phyloP scores from a whole-genome alignment of 2,888 invertebrate species.

The Leptopilina syphax region DNA sequence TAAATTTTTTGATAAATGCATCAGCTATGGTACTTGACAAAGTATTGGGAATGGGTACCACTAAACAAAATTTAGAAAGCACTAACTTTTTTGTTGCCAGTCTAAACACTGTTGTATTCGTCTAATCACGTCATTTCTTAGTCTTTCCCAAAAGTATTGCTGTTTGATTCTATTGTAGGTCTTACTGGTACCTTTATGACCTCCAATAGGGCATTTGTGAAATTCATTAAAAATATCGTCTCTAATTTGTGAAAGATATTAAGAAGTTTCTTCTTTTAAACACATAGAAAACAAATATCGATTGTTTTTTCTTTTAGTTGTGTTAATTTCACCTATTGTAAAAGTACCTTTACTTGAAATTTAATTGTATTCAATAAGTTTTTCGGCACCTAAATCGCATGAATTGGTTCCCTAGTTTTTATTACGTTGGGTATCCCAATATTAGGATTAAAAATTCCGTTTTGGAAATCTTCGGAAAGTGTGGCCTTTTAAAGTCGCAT shows the following conservation, averaged over 20 bases:
- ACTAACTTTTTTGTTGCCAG: conserved; percentile 53
- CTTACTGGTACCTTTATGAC: conserved; percentile 31
- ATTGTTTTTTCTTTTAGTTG: too few relatives aligned
- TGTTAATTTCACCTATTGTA: too few relatives aligned
- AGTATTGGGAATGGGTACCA: not conserved
- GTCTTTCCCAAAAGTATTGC: conserved; percentile 48
- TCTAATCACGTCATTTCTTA: conserved; percentile 48
- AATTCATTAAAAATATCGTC: conserved; percentile 42
- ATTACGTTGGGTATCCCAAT: too few relatives aligned
- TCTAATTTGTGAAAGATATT: not conserved
- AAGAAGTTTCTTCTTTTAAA: too few relatives aligned
- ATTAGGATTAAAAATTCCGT: too few relatives aligned
- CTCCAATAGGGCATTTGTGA: conserved; percentile 46
- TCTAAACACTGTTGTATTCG: conserved; percentile 45
- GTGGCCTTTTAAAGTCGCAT: too few relatives aligned
- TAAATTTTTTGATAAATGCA: conserved; percentile 53
- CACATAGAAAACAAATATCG: too few relatives aligned
- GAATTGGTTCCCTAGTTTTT: too few relatives aligned
- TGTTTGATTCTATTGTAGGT: conserved; percentile 50
- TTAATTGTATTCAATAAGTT: too few relatives aligned
- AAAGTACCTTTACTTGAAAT: too few relatives aligned
- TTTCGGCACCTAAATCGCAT: too few relatives aligned
- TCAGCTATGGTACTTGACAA: conserved; percentile 52
- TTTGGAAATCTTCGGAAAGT: too few relatives aligned
- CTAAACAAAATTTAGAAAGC: not conserved